These are phyloP conservation scores for Amaurobius ferox DNA, from an alignment of 2,888 invertebrate genomes.

Conservation along the genomic window DNA sequence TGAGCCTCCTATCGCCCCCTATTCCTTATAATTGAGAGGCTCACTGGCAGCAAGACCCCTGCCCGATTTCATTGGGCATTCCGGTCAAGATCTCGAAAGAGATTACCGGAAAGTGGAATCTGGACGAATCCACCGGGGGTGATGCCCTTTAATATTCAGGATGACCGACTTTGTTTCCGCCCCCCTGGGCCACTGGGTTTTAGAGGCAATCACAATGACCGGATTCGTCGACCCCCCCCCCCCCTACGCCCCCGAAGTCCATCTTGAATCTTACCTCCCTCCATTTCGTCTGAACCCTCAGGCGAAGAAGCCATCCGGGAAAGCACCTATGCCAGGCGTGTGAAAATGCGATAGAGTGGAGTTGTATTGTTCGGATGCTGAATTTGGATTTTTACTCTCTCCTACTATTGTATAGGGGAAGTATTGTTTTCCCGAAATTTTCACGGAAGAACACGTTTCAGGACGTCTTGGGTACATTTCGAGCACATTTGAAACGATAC, in stretches of 20 bases:
- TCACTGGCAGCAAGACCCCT: constrained; percentile 26
- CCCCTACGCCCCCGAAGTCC: constrained; percentile 1
- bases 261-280: constrained; percentile 11
- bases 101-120: constrained; percentile 72
- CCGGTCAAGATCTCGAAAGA: constrained; percentile 70
- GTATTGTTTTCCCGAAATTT: no score
- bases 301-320: background rate
- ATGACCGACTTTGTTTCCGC: constrained; percentile 71
- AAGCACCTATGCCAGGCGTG: constrained; percentile 42
- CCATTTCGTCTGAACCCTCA: constrained; percentile 10
- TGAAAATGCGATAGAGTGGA: constrained; percentile 35
- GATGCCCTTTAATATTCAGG: constrained; percentile 67
- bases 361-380: constrained; percentile 48
- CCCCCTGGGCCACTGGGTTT: constrained; percentile 65
- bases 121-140: constrained; percentile 54
- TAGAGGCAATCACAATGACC: constrained; percentile 72
- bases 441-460: no score
- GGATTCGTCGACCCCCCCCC: constrained; percentile 56
- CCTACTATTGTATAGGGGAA: no score
- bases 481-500: no score
- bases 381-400: no score
- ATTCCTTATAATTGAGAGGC: constrained; percentile 5
- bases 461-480: no score
- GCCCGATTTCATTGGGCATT: constrained; percentile 64
- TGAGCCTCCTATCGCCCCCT: background rate